These are phyloP conservation scores for Poecilia wingei DNA, from an alignment of 2,797 vertebrate genomes.

Conservation along the genomic window DNA sequence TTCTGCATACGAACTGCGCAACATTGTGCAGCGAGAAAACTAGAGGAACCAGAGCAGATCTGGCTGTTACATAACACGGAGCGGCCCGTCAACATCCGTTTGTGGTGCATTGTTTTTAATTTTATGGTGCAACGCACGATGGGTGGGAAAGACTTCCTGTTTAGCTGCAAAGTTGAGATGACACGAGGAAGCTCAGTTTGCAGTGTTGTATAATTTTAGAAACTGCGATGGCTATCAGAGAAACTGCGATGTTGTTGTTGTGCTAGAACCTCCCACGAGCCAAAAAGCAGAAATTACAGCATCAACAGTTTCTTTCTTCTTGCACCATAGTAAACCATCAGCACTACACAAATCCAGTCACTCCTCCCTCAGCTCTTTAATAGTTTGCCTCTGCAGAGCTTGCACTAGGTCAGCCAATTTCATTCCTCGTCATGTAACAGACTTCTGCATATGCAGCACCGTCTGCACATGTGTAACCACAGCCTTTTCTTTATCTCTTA, in stretches of 20 bases:
- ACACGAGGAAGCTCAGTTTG: constrained; percentile 49
- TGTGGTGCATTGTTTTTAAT: constrained; percentile 36
- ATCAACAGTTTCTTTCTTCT: background rate
- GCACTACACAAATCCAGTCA: background rate
- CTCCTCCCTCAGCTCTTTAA: constrained; percentile 18
- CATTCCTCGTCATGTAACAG: constrained; percentile 58
- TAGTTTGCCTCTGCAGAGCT: constrained; percentile 49
- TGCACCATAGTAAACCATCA: background rate
- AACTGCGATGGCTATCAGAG: constrained; percentile 24
- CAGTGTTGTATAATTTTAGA: constrained; percentile 57
- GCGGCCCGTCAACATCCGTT: constrained; percentile 42
- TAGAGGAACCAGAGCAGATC: constrained; percentile 36
- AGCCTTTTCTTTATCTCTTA: constrained; percentile 2
- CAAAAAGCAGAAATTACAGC: constrained; percentile 5
- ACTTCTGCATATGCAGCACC: constrained; percentile 51
- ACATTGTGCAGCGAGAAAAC: constrained; percentile 21
- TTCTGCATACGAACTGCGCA: constrained; percentile 31
- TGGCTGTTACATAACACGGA: constrained; percentile 58
- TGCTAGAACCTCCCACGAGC: background rate
- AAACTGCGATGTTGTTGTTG: constrained; percentile 26
- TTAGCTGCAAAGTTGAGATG: constrained; percentile 31
- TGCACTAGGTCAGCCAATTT: constrained; percentile 48
- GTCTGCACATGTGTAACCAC: constrained; percentile 21
- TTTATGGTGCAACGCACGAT: constrained; percentile 27
- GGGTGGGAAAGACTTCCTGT: constrained; percentile 51